Percentiles rank a stretch among this genome's conserved stretches.
Evolutionary conservation across 1,140 invertebrate genomes (phyloP).

Genomic region (Dolichoris vasculosae): DNA sequence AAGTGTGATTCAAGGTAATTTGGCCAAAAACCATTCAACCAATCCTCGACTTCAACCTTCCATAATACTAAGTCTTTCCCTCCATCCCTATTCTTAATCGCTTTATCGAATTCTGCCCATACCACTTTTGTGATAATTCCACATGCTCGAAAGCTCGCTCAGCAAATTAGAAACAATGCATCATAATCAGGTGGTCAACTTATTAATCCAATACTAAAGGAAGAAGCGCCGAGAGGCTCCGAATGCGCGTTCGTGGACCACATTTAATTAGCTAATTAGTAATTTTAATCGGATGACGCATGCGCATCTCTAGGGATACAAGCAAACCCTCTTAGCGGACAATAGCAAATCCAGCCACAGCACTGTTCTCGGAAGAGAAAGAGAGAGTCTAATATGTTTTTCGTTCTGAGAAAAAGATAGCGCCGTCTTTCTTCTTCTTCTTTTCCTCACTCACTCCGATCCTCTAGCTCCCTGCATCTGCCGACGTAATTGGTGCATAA

Average conservation of each 20-base stretch:
- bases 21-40: background rate
- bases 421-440: background rate
- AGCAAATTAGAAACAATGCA: constrained; percentile 68
- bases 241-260: constrained; percentile 59
- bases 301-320: constrained; percentile 75
- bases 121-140: background rate
- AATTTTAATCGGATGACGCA: constrained; percentile 77
- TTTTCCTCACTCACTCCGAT: background rate
- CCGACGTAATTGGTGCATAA: constrained; percentile 63
- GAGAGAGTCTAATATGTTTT: constrained; percentile 51
- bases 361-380: too few relatives aligned
- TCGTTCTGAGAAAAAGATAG: constrained; percentile 58
- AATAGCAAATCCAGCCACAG: constrained; percentile 51
- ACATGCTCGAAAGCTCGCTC: background rate
- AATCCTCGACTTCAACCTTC: background rate
- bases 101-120: background rate
- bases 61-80: background rate
- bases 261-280: constrained; percentile 76
- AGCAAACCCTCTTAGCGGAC: constrained; percentile 75
- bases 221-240: background rate
- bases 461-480: background rate
- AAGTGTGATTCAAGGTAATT: background rate
- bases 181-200: constrained; percentile 75
- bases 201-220: constrained; percentile 65
- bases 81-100: background rate